Conservation (phyloP, 2,113 vertebrate species). For the Desmodus rotundus region DNA sequence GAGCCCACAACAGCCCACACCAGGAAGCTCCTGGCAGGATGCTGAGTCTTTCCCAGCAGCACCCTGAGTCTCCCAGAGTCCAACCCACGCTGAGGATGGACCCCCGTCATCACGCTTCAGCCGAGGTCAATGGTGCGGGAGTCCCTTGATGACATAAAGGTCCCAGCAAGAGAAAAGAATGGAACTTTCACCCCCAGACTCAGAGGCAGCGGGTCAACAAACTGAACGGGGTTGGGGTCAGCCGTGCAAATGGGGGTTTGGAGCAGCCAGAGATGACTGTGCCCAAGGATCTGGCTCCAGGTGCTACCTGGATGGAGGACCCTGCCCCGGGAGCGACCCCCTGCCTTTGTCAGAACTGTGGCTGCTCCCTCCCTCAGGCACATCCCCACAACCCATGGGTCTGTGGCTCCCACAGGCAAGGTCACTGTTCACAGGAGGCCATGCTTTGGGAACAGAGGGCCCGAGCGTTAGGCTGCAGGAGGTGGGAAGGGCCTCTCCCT, state of each 20-base stretch:
- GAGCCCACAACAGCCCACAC: fast-evolving
- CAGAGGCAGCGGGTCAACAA: fast-evolving
- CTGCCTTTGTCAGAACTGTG: fast-evolving
- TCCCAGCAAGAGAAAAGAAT: not conserved
- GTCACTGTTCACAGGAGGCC: not conserved
- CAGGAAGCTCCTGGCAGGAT: fast-evolving
- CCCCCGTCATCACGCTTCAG: fast-evolving
- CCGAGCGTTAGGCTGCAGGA: not conserved
- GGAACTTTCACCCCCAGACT: fast-evolving
- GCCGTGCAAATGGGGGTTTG: not conserved
- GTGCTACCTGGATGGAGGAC: no score
- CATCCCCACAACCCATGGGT: fast-evolving
- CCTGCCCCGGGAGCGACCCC: not conserved
- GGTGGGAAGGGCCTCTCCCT: not conserved
- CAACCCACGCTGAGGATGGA: fast-evolving
- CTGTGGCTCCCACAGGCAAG: no score
- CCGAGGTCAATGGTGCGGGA: fast-evolving
- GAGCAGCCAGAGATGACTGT: not conserved
- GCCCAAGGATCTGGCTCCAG: not conserved
- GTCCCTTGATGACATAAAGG: fast-evolving
- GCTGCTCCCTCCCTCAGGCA: not conserved
- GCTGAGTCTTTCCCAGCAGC: not conserved
- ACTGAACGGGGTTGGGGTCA: fast-evolving
- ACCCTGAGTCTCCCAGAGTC: fast-evolving
- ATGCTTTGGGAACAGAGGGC: fast-evolving